Base-by-base conservation (phyloP, 2,113 vertebrate species). In the Hypomesus transpacificus region DNA sequence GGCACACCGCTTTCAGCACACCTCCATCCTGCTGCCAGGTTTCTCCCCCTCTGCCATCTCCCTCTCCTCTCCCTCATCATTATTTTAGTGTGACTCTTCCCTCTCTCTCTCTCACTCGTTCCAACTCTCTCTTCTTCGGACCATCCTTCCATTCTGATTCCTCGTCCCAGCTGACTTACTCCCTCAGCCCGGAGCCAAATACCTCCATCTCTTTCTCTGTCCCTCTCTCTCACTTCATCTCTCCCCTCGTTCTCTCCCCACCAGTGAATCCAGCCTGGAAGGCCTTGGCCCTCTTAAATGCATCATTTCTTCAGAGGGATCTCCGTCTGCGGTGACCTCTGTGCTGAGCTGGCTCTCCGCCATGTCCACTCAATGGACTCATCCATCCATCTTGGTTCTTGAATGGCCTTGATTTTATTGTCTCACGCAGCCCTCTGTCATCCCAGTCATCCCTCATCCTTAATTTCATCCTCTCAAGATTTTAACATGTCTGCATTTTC, bases 321-420 rank as follows among this genome's bases (percentile, higher is more conserved):
- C 86, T 90, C 86, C 87, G 88, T 90, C 88, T 83, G 80, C 70
- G 71, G 82, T 91, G 89, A 91, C 91, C 89, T 91, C 87, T 87
- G 81, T 62, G 85, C 84, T 83, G 75, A n/a, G 79, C 88, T 91
- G 91, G 89, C 88, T 71, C 83, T 52, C 79, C 87, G 89, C 88
- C 89, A 88, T 84, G 86, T 84, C 70, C 86, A 85, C 86, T 90
- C 85, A 88, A 88, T 82, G 84, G 80, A 86, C 86, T 90, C 88
- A 92, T 92, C 89, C 88, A 92, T 91, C 88, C 89, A 88, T 91
- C 89, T 85, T 71, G 79, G 80, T 84, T 90, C 86, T 89, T 86
- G 87, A 84, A 87, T 83, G 85, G 89, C 88, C 90, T 90, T 90
- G 86, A 87, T 90, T 89, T 91, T 90, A 90, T 91, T 89, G 89